Conservation (phyloP, 2,888 invertebrate species). For the Leptopilina myrica region DNA sequence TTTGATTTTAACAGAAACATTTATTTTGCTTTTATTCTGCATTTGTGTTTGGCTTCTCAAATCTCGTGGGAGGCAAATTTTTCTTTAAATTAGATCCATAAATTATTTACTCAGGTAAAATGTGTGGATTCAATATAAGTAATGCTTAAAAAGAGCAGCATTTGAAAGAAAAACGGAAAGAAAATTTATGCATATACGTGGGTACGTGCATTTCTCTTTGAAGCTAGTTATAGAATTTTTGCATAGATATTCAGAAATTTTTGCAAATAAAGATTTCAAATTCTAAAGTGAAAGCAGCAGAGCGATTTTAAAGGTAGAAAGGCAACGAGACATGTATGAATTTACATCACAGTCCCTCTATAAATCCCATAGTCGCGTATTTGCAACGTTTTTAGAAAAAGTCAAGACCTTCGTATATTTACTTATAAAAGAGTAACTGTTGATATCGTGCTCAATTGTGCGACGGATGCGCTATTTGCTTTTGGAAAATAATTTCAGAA, state of each 20-base stretch:
- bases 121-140: neutral
- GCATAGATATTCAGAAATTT: constrained; percentile 12
- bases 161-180: neutral
- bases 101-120: too few species aligned
- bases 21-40: neutral
- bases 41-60: too few species aligned
- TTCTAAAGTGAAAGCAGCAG: neutral
- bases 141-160: neutral
- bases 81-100: neutral
- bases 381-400: constrained; percentile 11
- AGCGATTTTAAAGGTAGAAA: constrained; percentile 18
- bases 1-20: neutral
- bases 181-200: neutral
- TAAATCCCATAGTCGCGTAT: constrained; percentile 8
- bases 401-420: constrained; percentile 1
- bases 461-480: too few species aligned
- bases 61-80: neutral
- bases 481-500: too few species aligned
- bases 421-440: constrained; percentile 30
- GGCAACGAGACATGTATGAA: constrained; percentile 5
- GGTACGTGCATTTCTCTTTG: constrained; percentile 19
- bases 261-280: constrained; percentile 31
- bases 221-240: constrained; percentile 13
- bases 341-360: constrained; percentile 16
- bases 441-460: constrained; percentile 5